Conservation (phyloP, 2,113 vertebrate species). For the Corynorhinus townsendii region DNA sequence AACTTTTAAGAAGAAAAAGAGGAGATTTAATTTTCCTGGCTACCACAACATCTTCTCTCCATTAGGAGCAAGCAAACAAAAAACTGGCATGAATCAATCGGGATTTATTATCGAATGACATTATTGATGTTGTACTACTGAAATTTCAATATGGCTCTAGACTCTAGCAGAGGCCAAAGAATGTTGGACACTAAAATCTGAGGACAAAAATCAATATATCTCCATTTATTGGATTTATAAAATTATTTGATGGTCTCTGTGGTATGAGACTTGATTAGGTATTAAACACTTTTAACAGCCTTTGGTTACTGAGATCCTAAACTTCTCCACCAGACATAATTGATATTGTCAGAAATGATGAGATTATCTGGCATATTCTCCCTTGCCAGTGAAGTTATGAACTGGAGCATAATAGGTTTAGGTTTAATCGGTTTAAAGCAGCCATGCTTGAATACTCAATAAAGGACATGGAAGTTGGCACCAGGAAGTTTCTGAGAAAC, state of each 20-base stretch:
- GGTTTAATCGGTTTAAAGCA: slow-evolving; percentile 38
- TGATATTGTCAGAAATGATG: slow-evolving; percentile 29
- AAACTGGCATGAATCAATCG: neutral
- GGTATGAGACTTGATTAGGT: neutral
- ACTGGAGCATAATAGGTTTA: slow-evolving; percentile 9
- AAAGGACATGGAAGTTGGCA: slow-evolving; percentile 18
- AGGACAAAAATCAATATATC: neutral
- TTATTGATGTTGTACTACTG: neutral
- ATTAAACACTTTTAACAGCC: neutral
- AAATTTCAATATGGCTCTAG: neutral
- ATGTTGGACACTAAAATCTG: neutral
- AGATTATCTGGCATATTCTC: neutral
- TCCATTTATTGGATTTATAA: neutral
- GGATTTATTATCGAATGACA: neutral
- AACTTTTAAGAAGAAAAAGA: neutral
- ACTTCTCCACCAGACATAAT: slow-evolving; percentile 16
- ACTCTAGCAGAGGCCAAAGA: neutral
- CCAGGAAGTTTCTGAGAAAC: slow-evolving; percentile 37
- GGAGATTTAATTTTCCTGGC: neutral
- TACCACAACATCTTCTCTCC: neutral
- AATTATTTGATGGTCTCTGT: slow-evolving; percentile 2
- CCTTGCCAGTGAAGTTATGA: neutral
- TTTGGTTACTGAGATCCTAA: neutral
- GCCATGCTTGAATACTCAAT: slow-evolving; percentile 29
- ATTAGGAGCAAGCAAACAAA: neutral